Percentiles rank a stretch among this genome's conserved stretches.
These are phyloP conservation scores for Conus ventricosus DNA, from an alignment of 1,140 invertebrate genomes.

Conservation along the genomic window DNA sequence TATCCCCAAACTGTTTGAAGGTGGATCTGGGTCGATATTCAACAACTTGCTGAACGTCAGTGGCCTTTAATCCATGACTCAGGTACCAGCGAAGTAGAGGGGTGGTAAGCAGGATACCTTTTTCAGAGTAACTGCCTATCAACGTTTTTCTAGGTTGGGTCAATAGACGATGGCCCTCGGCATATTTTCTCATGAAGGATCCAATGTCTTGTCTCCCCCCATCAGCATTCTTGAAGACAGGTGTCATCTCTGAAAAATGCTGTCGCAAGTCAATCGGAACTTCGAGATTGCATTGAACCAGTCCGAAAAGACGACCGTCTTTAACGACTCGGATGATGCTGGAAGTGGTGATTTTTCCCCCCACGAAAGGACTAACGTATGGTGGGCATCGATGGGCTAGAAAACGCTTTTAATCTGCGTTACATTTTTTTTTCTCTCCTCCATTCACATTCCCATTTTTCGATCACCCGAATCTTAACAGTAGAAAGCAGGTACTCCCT, in stretches of 20 bases:
- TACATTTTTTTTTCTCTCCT: too few species aligned
- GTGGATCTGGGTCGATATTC: constrained; percentile 18
- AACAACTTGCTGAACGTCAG: constrained; percentile 33
- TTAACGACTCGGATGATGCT: too few species aligned
- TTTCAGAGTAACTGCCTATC: constrained; percentile 43
- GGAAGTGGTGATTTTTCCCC: too few species aligned
- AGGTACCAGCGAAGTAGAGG: constrained; percentile 54
- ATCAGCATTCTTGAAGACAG: constrained; percentile 42
- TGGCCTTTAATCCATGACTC: constrained; percentile 46
- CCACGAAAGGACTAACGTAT: too few species aligned
- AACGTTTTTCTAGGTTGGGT: constrained; percentile 39
- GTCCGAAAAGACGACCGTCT: too few species aligned
- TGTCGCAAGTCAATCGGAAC: too few species aligned
- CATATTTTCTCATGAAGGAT: constrained; percentile 44
- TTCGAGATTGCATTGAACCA: too few species aligned
- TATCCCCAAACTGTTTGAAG: constrained; percentile 46
- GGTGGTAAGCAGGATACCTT: constrained; percentile 48
- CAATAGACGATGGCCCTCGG: constrained; percentile 28
- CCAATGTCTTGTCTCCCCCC: constrained; percentile 46
- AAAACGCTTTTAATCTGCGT: too few species aligned
- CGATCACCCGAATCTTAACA: too few species aligned
- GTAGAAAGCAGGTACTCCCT: too few species aligned
- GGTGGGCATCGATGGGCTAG: too few species aligned
- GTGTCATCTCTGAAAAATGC: constrained; percentile 44
- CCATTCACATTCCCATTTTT: too few species aligned